Base-by-base conservation (phyloP, 2,797 vertebrate genomes). In the Ciconia nigra region DNA sequence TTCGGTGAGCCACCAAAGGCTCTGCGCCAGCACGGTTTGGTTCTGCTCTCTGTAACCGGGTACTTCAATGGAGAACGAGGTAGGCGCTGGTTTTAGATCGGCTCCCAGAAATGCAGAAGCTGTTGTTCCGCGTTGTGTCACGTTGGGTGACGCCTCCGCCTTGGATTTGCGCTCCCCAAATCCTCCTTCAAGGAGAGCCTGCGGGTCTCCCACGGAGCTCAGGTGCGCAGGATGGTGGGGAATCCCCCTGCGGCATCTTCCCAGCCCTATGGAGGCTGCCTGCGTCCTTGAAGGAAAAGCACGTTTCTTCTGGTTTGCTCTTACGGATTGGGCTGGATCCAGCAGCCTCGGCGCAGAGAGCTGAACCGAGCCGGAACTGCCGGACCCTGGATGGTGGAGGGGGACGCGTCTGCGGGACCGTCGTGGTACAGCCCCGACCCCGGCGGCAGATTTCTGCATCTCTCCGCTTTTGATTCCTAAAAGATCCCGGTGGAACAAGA, bases 21-120 rank as follows among this genome's bases (percentile, higher is more conserved):
- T 51, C 47, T 10, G 13, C 4, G 3, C 55, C 10, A 0, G 18
- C 47, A 6, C 42, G 2, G 14, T 31, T 42, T 5, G 19, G 11
- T 4, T 37, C 74, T 13, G n/a, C 63, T 55, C 25, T 5, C 39
- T 3, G 0, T 5, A 16, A 22, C 10, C 3, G 24, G 73, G 24
- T 5, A 1, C 17, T 7, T 15, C 63, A 25, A 96, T 98, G 98
- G 98, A 98, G 94, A 94, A 71, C 2, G 98, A 98, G 98, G 98
- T 98, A 91, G 95, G 98, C 82, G 33, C 69, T 2, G 24, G 18
- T 8, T 31, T 20, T 7, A 11, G 1, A 3, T 14, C 1, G 5
- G 9, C 46, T 58, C 15, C 37, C 42, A 3, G 18, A 22, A 26
- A 26, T 5, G 78, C 44, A 61, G 85, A 8, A 62, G 85, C 28